Conservation (phyloP, 2,797 vertebrate species). For the Hemitrygon akajei region DNA sequence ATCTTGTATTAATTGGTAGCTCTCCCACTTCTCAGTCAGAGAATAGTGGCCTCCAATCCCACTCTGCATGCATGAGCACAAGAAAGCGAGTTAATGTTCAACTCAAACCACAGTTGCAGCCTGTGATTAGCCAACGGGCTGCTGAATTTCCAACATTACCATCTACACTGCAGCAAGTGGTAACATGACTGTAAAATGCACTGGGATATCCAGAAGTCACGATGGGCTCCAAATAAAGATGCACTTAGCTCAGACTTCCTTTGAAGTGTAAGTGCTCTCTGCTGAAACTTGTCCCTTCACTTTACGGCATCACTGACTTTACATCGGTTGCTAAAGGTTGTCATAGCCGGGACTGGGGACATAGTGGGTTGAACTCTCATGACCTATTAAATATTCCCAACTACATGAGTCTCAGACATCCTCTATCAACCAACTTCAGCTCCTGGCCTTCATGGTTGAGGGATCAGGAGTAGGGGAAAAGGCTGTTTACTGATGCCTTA, state of each 20-base stretch:
- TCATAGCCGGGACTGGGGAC: no score
- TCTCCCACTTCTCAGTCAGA: neutral
- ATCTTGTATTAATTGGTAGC: neutral
- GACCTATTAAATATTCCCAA: no score
- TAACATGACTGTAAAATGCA: neutral
- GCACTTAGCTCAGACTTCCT: neutral
- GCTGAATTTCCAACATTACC: neutral
- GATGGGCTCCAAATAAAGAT: no score
- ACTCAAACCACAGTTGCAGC: neutral
- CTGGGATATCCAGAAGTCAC: neutral
- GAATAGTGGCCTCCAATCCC: neutral
- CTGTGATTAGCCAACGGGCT: neutral
- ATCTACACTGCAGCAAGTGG: neutral
- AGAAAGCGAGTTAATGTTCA: neutral
- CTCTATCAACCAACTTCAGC: no score
- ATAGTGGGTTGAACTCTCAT: no score
- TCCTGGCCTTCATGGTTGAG: no score
- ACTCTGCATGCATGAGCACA: neutral
- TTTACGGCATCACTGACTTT: neutral
- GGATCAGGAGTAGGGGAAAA: no score
- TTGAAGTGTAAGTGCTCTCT: neutral
- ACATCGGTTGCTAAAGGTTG: no score
- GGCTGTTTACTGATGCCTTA: no score
- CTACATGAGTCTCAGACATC: no score
- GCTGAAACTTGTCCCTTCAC: neutral